Evolutionary conservation across 1,140 invertebrate species (phyloP).

Genomic region (Zaprionus gabonicus): DNA sequence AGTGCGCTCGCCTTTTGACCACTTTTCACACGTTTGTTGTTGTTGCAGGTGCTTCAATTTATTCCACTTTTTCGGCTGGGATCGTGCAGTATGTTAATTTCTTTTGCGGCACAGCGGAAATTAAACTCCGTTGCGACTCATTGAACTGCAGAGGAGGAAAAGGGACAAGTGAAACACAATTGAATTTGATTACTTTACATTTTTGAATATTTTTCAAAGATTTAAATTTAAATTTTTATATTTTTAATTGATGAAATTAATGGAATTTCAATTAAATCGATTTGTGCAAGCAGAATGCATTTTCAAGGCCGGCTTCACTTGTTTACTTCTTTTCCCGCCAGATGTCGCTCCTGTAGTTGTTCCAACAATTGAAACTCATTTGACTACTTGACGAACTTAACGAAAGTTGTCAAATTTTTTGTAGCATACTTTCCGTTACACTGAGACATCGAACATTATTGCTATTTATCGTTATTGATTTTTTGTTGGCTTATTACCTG

Average conservation of each 20-base stretch:
- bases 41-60: slow-evolving; percentile 52
- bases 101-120: slow-evolving; percentile 53
- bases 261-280: neutral
- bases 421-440: slow-evolving; percentile 26
- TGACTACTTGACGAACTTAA: slow-evolving; percentile 12
- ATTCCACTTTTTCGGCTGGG: slow-evolving; percentile 29
- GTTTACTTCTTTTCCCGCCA: slow-evolving; percentile 3
- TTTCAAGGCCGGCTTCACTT: neutral
- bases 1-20: slow-evolving; percentile 45
- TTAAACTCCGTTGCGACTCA: slow-evolving; percentile 48
- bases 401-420: neutral
- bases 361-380: neutral
- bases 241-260: neutral
- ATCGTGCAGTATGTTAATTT: slow-evolving; percentile 61
- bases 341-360: neutral
- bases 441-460: neutral
- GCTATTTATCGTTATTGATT: neutral
- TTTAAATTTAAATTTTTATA: too few species aligned
- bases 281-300: neutral
- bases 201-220: neutral
- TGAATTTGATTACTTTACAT: neutral
- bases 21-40: slow-evolving; percentile 65
- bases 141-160: slow-evolving; percentile 17
- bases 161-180: neutral
- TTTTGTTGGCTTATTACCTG: neutral